Base-by-base conservation (phyloP, 2,797 vertebrate genomes). In the Falco cherrug region DNA sequence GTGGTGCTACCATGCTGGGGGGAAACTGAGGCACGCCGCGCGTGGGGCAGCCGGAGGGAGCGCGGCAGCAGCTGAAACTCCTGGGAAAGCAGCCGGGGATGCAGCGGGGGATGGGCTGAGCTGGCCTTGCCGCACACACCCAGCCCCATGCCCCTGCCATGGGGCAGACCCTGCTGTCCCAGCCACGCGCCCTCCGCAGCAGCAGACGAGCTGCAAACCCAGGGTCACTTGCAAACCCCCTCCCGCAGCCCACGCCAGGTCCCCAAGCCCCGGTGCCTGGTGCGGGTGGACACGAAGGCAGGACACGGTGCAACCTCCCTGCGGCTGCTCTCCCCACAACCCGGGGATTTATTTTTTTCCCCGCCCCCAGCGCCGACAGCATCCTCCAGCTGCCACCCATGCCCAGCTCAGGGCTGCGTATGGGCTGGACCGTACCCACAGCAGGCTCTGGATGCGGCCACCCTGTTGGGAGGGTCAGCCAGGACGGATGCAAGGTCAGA, bases 1-100 rank as follows among this genome's bases (percentile, higher is more conserved):
- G 76, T 2, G 0, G 57, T 86, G 13, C 8, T 0, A 6, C 53
- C 1, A 17, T 2, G 11, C 33, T 16, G 47, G 21, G 10, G 19
- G 87, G 59, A 84, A 86, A 87, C 73, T 4, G 71, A 90, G 74
- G 68, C 86, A 63, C 4, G 1, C 12, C 1, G 2, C 26, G 54
- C 7, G 1, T 0, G 4, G 53, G 29, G n/a, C 73, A 50, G 71
- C 1, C 0, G 39, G 16, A 57, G 5, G 60, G 57, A 51, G 21
- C 11, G 2, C 1, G 4, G 75, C 6, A 9, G 84, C 73, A 53
- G 10, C 60, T 5, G 33, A 16, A 37, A 47, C 60, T 59, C 41
- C 48, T 4, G 2, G 59, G 33, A 39, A 39, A 24, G 57, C 29
- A 19, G 13, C 31, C 0, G 9, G 56, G 47, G 43, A 33, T 0